Percentiles rank a stretch among this genome's conserved stretches.
Conservation (phyloP, 1,140 invertebrate species). For the Ips nitidus region DNA sequence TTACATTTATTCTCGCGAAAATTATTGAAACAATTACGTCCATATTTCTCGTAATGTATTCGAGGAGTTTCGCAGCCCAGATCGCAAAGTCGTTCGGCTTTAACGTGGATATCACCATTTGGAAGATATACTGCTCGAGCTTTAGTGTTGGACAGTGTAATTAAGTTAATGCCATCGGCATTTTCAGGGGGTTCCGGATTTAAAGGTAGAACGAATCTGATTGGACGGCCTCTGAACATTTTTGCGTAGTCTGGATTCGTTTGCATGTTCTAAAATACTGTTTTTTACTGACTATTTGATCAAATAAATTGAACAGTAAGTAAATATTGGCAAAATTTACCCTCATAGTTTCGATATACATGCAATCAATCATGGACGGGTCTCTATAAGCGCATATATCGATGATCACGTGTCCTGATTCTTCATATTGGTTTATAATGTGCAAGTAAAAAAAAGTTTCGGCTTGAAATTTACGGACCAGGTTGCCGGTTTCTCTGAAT, state of each 20-base stretch:
- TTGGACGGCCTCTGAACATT: constrained; percentile 74
- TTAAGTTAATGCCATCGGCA: constrained; percentile 53
- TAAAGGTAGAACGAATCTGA: constrained; percentile 69
- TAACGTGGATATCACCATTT: constrained; percentile 58
- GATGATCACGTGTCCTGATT: constrained; percentile 68
- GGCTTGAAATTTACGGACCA: constrained; percentile 63
- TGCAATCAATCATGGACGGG: constrained; percentile 79
- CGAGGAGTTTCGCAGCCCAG: constrained; percentile 82
- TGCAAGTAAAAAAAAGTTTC: constrained; percentile 85
- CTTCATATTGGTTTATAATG: constrained; percentile 86
- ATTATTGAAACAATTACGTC: constrained; percentile 55
- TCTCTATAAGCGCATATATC: constrained; percentile 84
- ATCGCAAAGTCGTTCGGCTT: constrained; percentile 69
- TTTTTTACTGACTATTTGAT: too few species aligned
- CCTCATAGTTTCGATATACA: constrained; percentile 80
- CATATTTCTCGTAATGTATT: constrained; percentile 70
- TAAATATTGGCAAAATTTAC: constrained; percentile 50
- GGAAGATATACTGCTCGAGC: constrained; percentile 57
- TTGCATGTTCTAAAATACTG: constrained; percentile 65
- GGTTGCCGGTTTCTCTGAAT: constrained; percentile 61
- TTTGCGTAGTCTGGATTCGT: constrained; percentile 76
- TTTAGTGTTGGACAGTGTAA: constrained; percentile 54
- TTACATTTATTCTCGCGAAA: too few species aligned
- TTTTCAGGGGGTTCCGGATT: constrained; percentile 29
- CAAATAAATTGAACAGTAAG: too few species aligned